Base-by-base conservation (phyloP, 2,113 vertebrate species). In the Prinia subflava region DNA sequence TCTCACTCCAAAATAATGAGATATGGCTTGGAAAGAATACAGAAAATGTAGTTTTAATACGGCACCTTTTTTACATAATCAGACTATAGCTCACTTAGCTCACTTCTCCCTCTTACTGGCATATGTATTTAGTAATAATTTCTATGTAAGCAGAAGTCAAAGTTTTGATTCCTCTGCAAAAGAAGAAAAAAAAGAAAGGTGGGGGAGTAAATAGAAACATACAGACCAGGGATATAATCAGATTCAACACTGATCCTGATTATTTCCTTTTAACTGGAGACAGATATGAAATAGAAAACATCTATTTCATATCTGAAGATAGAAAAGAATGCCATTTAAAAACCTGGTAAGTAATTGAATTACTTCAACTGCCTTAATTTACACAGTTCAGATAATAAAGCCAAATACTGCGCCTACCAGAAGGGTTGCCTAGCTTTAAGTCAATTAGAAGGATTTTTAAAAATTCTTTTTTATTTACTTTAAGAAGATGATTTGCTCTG, bases 301-400 rank as follows among this genome's bases (percentile, higher is more conserved):
- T 71, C 28, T 53, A 91, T 62, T 62, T 60, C 35, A 27, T 39
- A 60, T 60, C 24, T 19, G 82, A 69, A 65, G 24, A 89, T 7
- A 14, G 49, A 89, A 92, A 96, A 92, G 44, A 82, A 88, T 44
- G 28, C 9, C 55, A 84, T 68, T 60, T 94, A 80, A 81, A 94
- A 87, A 86, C 16, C 46, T 63, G 67, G 69, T 86, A 92, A 93
- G 86, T 78, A 92, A 96, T 87, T 95, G 88, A 95, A 95, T 94
- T 86, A 91, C 50, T 83, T 89, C 86, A 92, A 85, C 87, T 86
- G 84, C 93, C 78, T 85, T 89, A 52, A 90, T 94, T 79, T 92
- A 93, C 78, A 82, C 57, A 83, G 83, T 64, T 94, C 31, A 49
- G 73, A 83, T 41, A 4, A 2, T 52, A 81, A 89, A 87, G 74